Evolutionary conservation across 2,113 vertebrate genomes (phyloP).

Genomic region (Tychaedon coryphoeus): DNA sequence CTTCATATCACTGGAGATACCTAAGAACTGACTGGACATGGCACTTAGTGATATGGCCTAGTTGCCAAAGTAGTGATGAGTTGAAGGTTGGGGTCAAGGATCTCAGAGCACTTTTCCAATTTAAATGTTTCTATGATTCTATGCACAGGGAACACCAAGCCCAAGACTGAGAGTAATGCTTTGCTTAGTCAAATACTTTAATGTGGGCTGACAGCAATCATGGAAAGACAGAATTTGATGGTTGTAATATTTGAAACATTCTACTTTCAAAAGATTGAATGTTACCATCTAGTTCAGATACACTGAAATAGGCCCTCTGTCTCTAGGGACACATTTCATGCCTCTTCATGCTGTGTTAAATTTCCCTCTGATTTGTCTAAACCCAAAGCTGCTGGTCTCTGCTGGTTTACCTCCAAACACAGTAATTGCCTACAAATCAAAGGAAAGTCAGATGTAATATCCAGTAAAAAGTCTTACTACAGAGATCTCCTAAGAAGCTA

Average conservation of each 20-base stretch:
- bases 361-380: neutral
- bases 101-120: rapidly evolving
- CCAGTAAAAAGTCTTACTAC: neutral
- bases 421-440: neutral
- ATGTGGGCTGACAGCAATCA: neutral
- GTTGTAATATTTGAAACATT: neutral
- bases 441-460: neutral
- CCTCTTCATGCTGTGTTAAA: neutral
- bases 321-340: neutral
- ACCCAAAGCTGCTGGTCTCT: neutral
- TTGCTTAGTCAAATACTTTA: neutral
- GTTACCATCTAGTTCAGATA: neutral
- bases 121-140: neutral
- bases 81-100: neutral
- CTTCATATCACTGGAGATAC: neutral
- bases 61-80: neutral
- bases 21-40: neutral
- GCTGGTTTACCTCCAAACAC: neutral
- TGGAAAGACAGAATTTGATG: neutral
- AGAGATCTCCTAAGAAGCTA: neutral
- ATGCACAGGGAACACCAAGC: neutral
- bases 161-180: neutral
- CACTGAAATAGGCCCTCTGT: neutral
- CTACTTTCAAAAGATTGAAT: neutral
- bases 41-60: neutral